Percentiles rank a stretch among this genome's conserved stretches.
phyloP scores from a whole-genome alignment of 2,797 vertebrate species.

The Tadarida brasiliensis region DNA sequence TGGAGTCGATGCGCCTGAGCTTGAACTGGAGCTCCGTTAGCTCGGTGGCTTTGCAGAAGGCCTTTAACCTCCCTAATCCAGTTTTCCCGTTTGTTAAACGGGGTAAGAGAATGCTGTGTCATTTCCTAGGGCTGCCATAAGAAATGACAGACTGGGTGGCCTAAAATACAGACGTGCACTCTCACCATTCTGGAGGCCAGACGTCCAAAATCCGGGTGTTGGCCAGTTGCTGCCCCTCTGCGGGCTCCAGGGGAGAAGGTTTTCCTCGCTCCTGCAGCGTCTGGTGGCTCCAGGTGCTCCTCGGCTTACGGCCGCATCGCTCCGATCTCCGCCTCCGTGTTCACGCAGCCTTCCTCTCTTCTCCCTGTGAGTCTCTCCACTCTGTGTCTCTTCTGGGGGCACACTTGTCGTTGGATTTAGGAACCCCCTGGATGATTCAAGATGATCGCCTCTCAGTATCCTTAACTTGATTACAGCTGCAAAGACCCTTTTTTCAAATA shows the following conservation, averaged over 20 bases:
- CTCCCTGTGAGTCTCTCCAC: background rate
- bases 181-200: background rate
- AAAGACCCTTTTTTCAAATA: conserved; percentile 12
- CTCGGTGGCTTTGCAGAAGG: background rate
- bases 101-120: background rate
- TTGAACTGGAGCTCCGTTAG: background rate
- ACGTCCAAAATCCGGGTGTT: background rate
- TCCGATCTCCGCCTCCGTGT: background rate
- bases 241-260: background rate
- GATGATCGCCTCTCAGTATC: background rate
- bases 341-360: background rate
- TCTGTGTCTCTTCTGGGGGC: background rate
- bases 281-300: background rate
- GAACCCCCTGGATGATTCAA: background rate
- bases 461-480: background rate
- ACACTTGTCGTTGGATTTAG: background rate
- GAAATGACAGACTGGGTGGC: background rate
- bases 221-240: background rate
- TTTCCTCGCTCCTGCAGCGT: background rate
- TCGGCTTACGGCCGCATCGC: background rate
- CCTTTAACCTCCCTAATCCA: background rate
- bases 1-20: background rate
- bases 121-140: background rate
- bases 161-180: background rate
- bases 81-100: background rate